A percentile compares a stretch with the other conserved stretches of the same genome.
These are phyloP conservation scores for Nemoura dubitans DNA, from an alignment of 2,888 invertebrate species.

Conservation along the genomic window DNA sequence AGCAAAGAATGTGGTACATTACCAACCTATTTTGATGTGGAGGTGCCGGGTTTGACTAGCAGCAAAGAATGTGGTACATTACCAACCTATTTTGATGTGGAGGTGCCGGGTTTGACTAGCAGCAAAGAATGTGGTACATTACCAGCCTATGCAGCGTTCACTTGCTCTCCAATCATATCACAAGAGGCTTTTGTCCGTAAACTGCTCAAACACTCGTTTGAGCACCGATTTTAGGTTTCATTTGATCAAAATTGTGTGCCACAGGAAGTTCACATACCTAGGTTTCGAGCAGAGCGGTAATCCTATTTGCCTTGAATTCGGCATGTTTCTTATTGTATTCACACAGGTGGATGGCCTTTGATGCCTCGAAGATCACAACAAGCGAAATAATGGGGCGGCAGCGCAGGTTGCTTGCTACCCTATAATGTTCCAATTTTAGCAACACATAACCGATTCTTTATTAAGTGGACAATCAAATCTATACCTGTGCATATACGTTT, in stretches of 20 bases:
- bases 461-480: neutral
- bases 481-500: too few species aligned
- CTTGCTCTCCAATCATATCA: neutral
- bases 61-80: neutral
- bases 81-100: neutral
- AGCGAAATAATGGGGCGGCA: neutral
- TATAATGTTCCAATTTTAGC: slow-evolving; percentile 12
- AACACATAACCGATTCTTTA: neutral
- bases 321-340: slow-evolving; percentile 9
- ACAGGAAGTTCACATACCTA: slow-evolving; percentile 29
- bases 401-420: neutral
- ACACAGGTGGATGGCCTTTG: slow-evolving; percentile 7
- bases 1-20: too few species aligned
- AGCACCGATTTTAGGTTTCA: neutral
- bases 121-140: neutral
- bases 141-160: neutral
- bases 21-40: too few species aligned
- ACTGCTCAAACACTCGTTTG: neutral
- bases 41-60: neutral
- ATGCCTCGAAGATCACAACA: neutral
- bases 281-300: slow-evolving; percentile 21
- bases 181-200: neutral
- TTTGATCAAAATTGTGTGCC: slow-evolving; percentile 8
- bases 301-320: slow-evolving; percentile 20
- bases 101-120: neutral